These are phyloP conservation scores for Drosophila pegasa DNA, from an alignment of 2,888 invertebrate genomes.

Conservation along the genomic window DNA sequence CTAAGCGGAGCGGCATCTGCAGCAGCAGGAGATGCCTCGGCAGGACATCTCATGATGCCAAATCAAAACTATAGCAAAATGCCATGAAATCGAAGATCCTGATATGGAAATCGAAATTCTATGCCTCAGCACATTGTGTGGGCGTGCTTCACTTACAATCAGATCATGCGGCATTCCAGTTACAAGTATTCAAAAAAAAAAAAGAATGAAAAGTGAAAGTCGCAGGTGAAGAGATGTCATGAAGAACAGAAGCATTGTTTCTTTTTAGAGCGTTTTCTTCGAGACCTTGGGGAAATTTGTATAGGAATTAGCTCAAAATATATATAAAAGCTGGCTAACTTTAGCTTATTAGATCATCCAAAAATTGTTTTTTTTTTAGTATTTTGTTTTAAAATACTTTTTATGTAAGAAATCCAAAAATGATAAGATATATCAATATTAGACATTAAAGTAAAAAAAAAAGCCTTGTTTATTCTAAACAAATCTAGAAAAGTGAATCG, in stretches of 20 bases:
- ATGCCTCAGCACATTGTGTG: constrained; percentile 52
- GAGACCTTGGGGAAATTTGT: not conserved
- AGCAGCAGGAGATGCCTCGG: constrained; percentile 26
- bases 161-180: constrained; percentile 46
- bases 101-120: constrained; percentile 63
- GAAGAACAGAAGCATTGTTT: not conserved
- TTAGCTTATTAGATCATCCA: too few species aligned
- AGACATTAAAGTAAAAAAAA: too few species aligned
- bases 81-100: constrained; percentile 72
- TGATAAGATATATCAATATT: too few species aligned
- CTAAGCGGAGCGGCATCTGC: constrained; percentile 40
- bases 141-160: constrained; percentile 60
- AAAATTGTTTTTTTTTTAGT: too few species aligned
- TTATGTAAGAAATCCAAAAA: too few species aligned
- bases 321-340: not conserved
- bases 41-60: constrained; percentile 41
- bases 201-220: constrained; percentile 63
- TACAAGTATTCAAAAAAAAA: constrained; percentile 6
- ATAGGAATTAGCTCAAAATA: not conserved
- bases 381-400: too few species aligned
- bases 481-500: not conserved
- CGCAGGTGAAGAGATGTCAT: constrained; percentile 43
- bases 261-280: not conserved
- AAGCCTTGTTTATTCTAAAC: not conserved
- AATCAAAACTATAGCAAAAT: constrained; percentile 69